Conservation (phyloP, 2,888 invertebrate species). For the Stenodema calcarata region DNA sequence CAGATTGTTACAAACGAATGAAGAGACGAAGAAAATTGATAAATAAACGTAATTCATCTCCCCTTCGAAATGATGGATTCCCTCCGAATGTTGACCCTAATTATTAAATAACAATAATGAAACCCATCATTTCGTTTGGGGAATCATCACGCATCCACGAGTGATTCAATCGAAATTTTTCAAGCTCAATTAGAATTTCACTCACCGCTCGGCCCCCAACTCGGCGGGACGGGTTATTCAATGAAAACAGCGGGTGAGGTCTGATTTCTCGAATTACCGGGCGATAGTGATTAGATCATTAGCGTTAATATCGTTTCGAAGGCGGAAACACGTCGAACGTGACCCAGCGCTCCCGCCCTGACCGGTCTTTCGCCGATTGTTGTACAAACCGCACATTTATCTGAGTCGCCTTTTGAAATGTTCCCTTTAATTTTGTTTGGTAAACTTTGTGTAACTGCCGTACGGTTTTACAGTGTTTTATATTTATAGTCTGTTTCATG, state of each 20-base stretch:
- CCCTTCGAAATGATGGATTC: too few species aligned
- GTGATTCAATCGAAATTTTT: neutral
- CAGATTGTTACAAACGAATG: too few species aligned
- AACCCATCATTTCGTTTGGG: neutral
- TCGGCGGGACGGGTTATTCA: neutral
- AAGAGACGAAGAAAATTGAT: too few species aligned
- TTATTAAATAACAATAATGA: neutral
- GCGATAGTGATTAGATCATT: constrained; percentile 29
- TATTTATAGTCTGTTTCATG: too few species aligned
- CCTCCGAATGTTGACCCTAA: too few species aligned
- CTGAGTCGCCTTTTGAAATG: neutral
- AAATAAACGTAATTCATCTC: too few species aligned
- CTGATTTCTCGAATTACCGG: neutral
- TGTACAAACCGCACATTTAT: neutral
- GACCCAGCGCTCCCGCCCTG: neutral
- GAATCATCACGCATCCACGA: neutral
- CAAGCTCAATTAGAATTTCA: neutral
- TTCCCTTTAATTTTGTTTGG: neutral
- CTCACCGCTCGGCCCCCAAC: neutral
- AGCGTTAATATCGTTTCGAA: constrained; percentile 23
- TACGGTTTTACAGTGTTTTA: too few species aligned
- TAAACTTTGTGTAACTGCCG: too few species aligned
- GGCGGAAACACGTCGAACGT: constrained; percentile 23
- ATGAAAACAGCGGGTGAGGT: neutral
- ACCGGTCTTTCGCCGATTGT: neutral